Evolutionary conservation across 2,797 vertebrate genomes (phyloP), one percentile per base, ranked within the genome.

Genomic region (Hirundo rustica): DNA sequence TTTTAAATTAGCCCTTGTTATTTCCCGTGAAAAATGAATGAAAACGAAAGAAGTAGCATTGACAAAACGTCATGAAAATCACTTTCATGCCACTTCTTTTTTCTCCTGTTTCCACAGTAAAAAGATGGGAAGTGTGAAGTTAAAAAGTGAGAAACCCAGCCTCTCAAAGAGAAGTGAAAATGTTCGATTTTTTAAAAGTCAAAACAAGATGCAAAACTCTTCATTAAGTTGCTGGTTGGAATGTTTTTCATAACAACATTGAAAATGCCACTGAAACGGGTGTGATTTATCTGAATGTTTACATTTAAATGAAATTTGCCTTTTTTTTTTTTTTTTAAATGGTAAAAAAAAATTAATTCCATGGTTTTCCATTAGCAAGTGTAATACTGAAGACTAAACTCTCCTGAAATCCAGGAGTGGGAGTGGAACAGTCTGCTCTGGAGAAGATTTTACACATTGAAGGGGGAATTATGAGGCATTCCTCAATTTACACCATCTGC

Each of bases 401-500:
- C 34, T 91, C 50, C 74, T 67, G 75, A 76, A 92, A 95, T 65
- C 45, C 81, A 88, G 48, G 93, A 93, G 96, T 95, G 87, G 94
- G 95, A 91, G 96, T 74, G 68, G 68, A 77, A 88, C 79, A 91
- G 91, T 85, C 89, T 96, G 93, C 89, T 91, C 60, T 58, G 64
- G 53, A 93, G 89, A 90, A 81, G 55, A 74, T 85, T 71, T 93
- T 85, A 54, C 45, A 64, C 20, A 8, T 53, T 53, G 68, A 60
- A 94, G 78, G 42, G 88, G 61, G 87, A 89, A 83, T 30, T 67
- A 50, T 85, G 87, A 94, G 93, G 92, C 88, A 92, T 95, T 89
- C 94, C 94, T 96, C 78, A 85, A 61, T 88, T 93, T 85, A 57
- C 79, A 95, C 92, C 94, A 96, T 95, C 94, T 96, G 95, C 78